A percentile compares a stretch with the other conserved stretches of the same genome.
These are phyloP conservation scores for Umimayanthus kanabou DNA, from an alignment of 92 coral and sea anemone species.

Conservation along the genomic window DNA sequence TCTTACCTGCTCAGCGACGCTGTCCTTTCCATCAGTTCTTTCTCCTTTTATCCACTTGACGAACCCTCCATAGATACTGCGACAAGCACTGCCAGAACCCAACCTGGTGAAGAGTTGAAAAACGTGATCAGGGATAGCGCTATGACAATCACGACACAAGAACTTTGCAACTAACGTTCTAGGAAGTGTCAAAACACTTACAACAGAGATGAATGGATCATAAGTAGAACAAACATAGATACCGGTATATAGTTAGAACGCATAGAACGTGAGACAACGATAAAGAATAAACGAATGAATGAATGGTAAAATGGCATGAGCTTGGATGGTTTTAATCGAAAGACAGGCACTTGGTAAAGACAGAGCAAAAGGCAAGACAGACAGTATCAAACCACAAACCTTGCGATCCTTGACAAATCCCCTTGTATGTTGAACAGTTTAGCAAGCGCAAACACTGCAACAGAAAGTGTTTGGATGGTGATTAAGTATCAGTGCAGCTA, in stretches of 20 bases:
- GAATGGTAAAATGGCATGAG: slow-evolving; percentile 13
- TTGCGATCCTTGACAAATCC: slow-evolving; percentile 79
- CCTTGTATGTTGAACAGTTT: slow-evolving; percentile 60
- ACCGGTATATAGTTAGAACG: no score
- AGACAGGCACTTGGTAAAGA: background rate
- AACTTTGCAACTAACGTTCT: slow-evolving; percentile 17
- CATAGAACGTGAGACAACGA: no score
- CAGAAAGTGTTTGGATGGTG: background rate
- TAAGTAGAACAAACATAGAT: no score
- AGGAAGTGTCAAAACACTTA: background rate
- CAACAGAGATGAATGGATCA: no score
- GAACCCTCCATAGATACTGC: slow-evolving; percentile 96
- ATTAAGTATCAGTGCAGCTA: background rate
- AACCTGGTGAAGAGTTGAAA: slow-evolving; percentile 48
- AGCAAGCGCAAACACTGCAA: slow-evolving; percentile 71
- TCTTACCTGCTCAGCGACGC: slow-evolving; percentile 86
- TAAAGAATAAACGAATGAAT: background rate
- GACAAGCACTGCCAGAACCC: slow-evolving; percentile 98
- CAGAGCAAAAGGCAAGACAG: no score
- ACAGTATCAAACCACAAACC: slow-evolving; percentile 41
- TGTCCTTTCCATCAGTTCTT: slow-evolving; percentile 79
- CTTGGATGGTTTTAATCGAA: background rate
- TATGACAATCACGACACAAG: background rate
- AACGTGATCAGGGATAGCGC: background rate
- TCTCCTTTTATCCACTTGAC: slow-evolving; percentile 89